These are phyloP conservation scores for Drosophila fuyamai DNA, from an alignment of 1,140 invertebrate species.

Conservation along the genomic window DNA sequence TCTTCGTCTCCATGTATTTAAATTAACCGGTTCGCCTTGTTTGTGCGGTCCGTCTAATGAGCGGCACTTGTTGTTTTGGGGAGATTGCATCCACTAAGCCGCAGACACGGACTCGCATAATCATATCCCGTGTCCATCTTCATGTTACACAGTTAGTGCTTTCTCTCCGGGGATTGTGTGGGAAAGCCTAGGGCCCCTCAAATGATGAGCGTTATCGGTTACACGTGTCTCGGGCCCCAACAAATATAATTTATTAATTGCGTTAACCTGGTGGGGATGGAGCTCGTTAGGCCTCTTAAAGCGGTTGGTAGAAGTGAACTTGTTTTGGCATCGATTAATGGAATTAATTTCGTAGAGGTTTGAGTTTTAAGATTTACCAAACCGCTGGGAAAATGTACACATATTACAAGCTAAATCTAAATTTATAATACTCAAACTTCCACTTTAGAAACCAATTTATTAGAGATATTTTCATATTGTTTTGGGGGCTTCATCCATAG, in stretches of 20 bases:
- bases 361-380: no score
- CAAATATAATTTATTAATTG: constrained; percentile 57
- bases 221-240: constrained; percentile 61
- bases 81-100: constrained; percentile 47
- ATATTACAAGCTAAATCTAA: no score
- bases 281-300: constrained; percentile 15
- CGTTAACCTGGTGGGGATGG: constrained; percentile 27
- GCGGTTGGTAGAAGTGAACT: constrained; percentile 22
- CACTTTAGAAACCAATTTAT: no score
- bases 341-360: neutral
- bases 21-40: constrained; percentile 70
- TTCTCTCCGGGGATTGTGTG: constrained; percentile 58
- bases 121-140: constrained; percentile 46
- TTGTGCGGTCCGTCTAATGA: constrained; percentile 60
- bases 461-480: neutral
- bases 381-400: no score
- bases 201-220: constrained; percentile 52
- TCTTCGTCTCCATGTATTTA: constrained; percentile 49
- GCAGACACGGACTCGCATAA: constrained; percentile 49
- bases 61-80: constrained; percentile 66
- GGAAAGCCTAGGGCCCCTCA: constrained; percentile 52
- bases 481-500: neutral
- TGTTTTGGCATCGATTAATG: constrained; percentile 7
- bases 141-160: constrained; percentile 60
- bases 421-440: no score